A percentile compares a stretch with the other conserved stretches of the same genome.
phyloP scores from a whole-genome alignment of 2,888 invertebrate genomes.

The Cryptus armator region DNA sequence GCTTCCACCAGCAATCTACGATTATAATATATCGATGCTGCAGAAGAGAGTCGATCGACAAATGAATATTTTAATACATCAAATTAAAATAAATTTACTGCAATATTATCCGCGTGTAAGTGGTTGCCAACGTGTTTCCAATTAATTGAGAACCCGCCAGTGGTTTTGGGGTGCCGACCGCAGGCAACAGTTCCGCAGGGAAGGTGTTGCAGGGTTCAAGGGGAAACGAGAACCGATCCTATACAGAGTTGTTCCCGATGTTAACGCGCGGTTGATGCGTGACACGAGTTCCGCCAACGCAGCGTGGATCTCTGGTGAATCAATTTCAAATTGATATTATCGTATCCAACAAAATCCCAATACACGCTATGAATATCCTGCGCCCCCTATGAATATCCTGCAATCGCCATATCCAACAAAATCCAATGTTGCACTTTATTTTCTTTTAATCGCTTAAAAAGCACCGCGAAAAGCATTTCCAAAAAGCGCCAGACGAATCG shows the following conservation, averaged over 20 bases:
- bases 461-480: neutral
- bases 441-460: neutral
- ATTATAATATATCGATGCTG: too few species aligned
- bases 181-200: conserved; percentile 20
- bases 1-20: too few species aligned
- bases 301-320: conserved; percentile 29
- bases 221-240: conserved; percentile 3
- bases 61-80: conserved; percentile 1
- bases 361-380: neutral
- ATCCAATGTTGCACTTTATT: neutral
- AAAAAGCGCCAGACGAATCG: neutral
- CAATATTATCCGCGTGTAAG: neutral
- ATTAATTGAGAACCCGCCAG: conserved; percentile 50
- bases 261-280: conserved; percentile 26
- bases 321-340: conserved; percentile 31
- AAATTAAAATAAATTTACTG: conserved; percentile 23
- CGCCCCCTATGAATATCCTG: neutral
- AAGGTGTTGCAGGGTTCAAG: neutral
- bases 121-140: conserved; percentile 39
- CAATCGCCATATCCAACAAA: neutral
- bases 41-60: too few species aligned
- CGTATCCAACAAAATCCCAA: neutral
- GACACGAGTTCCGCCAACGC: conserved; percentile 16
- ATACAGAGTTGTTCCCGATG: conserved; percentile 35
- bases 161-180: conserved; percentile 53